A percentile compares a stretch with the other conserved stretches of the same genome.
Evolutionary conservation across 2,113 vertebrate species (phyloP).

Genomic region (western clawed frog (Xenopus tropicalis)): DNA sequence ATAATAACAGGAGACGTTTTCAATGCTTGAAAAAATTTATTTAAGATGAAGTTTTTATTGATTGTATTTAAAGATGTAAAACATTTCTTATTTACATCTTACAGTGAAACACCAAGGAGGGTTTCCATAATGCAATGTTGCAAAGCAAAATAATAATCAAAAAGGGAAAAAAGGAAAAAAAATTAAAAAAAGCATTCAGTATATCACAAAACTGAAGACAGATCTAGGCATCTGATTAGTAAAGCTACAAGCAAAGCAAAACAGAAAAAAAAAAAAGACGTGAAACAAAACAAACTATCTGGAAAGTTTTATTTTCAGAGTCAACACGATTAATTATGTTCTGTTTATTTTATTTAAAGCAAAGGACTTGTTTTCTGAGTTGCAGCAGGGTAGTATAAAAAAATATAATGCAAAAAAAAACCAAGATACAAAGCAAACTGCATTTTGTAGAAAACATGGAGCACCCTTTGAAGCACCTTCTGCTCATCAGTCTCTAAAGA

Average conservation of each 20-base stretch:
- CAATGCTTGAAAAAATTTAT: conserved; percentile 70
- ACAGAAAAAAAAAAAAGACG: conserved; percentile 51
- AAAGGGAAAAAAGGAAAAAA: not conserved
- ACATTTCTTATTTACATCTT: conserved; percentile 61
- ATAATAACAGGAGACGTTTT: conserved; percentile 80
- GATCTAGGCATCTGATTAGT: not conserved
- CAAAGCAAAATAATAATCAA: conserved; percentile 44
- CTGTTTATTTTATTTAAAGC: conserved; percentile 29
- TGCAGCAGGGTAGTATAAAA: conserved; percentile 49
- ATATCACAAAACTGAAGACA: conserved; percentile 48
- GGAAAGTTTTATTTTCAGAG: conserved; percentile 50
- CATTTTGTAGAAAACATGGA: conserved; percentile 53
- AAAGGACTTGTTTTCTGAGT: conserved; percentile 63
- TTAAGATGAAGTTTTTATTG: conserved; percentile 53
- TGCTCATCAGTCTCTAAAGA: conserved; percentile 57
- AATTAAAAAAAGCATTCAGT: conserved; percentile 49
- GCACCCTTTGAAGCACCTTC: conserved; percentile 55
- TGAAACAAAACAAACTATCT: conserved; percentile 61
- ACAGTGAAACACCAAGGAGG: conserved; percentile 45
- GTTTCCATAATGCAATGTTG: conserved; percentile 57
- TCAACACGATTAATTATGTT: conserved; percentile 43
- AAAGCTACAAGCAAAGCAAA: conserved; percentile 54
- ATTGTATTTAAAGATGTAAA: conserved; percentile 51
- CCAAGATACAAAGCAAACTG: conserved; percentile 60
- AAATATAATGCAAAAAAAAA: conserved; percentile 31